Evolutionary conservation across 2,888 invertebrate species (phyloP).

Genomic region (Embidobia sp.): DNA sequence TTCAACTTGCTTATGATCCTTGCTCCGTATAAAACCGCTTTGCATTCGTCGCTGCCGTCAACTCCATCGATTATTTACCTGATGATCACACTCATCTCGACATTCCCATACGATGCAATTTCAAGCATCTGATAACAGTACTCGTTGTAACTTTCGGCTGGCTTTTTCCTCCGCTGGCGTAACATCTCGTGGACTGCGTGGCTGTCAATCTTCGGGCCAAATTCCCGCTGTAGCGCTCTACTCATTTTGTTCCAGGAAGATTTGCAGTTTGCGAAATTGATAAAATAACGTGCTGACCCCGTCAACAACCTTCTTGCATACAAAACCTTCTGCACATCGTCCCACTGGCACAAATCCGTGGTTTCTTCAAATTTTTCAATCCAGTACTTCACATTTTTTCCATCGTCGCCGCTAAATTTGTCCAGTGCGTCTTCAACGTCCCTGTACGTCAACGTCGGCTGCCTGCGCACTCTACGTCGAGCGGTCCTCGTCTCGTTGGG

Average conservation of each 20-base stretch:
- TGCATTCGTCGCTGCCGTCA: constrained; percentile 39
- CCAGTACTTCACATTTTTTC: constrained; percentile 29
- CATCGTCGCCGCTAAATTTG: constrained; percentile 55
- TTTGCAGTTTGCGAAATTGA: background rate
- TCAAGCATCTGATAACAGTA: constrained; percentile 62
- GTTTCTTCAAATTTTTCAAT: constrained; percentile 54
- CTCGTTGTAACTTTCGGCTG: constrained; percentile 46
- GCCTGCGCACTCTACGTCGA: no score
- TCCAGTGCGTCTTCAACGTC: constrained; percentile 54
- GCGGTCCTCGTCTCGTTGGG: no score
- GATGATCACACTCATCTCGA: constrained; percentile 43
- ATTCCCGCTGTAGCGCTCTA: background rate
- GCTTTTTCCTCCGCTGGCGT: constrained; percentile 31
- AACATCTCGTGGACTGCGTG: constrained; percentile 48
- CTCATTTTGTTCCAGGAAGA: background rate
- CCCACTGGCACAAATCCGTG: constrained; percentile 52
- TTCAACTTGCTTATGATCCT: constrained; percentile 47
- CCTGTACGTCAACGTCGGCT: constrained; percentile 37
- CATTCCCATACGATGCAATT: constrained; percentile 48
- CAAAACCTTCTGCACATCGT: constrained; percentile 37
- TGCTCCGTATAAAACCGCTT: constrained; percentile 50
- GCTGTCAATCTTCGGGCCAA: constrained; percentile 50
- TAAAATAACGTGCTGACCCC: constrained; percentile 5
- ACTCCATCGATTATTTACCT: constrained; percentile 58
- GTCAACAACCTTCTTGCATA: constrained; percentile 9